Evolutionary conservation across 2,797 vertebrate genomes (phyloP).

Genomic region (Erithacus rubecula): DNA sequence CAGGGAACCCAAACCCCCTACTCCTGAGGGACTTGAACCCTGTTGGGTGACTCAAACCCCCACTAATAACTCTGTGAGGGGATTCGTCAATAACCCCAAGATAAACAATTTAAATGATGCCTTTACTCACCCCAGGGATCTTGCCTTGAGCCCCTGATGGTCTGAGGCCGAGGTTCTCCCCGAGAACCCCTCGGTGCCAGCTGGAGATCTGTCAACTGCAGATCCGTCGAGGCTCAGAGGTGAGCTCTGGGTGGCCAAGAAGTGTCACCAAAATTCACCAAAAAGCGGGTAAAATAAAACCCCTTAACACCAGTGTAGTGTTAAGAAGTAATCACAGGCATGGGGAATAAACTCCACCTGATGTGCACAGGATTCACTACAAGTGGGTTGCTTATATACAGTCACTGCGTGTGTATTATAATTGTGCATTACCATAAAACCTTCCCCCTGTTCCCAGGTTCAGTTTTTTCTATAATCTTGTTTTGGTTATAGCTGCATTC

Average conservation of each 20-base stretch:
- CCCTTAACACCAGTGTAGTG: neutral
- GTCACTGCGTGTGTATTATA: fast-evolving
- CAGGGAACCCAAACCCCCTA: fast-evolving
- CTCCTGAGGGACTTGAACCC: neutral
- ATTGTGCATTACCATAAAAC: neutral
- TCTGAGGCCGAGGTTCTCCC: neutral
- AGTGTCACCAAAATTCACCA: neutral
- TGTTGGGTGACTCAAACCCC: neutral
- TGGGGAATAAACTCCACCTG: neutral
- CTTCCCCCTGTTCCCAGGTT: neutral
- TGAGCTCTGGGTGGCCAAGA: neutral
- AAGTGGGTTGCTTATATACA: neutral
- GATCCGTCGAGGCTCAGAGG: neutral
- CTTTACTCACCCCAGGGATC: neutral
- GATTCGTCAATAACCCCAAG: neutral
- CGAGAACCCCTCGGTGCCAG: neutral
- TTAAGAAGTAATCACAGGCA: neutral
- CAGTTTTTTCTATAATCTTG: neutral
- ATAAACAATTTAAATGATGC: neutral
- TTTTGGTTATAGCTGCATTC: neutral
- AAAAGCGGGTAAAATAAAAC: neutral
- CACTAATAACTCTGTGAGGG: neutral
- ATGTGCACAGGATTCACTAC: neutral
- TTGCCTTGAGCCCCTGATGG: neutral
- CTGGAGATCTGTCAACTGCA: neutral